Base-by-base conservation (phyloP, 2,888 invertebrate genomes). In the Priocnemis perturbator region DNA sequence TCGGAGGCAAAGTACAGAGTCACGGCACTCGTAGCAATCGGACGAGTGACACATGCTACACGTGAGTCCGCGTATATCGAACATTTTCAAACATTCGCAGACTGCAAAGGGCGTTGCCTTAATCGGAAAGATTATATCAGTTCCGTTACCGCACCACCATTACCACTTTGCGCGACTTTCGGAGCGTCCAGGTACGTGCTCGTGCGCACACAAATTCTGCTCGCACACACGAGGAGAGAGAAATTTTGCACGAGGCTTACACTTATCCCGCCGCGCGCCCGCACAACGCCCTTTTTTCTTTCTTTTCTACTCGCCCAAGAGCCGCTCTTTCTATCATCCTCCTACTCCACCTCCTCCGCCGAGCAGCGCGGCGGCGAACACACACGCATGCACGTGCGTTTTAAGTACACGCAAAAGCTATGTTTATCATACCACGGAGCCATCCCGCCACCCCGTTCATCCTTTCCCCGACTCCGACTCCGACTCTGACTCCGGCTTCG, bases 381-480 rank as follows among this genome's bases (percentile, higher is more conserved):
- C 37, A 37, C 21, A 64, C 44, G 53, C 67, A 68, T 66, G 67
- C 69, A 66, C 56, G 48, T 67, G 69, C 70, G 69, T 74, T 75
- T 78, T 71, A 74, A 75, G 73, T 74, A 71, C 73, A 79, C 75
- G 76, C 79, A 63, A 77, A 67, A 74, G 70, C 69, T 75, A 71
- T 80, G 71, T 81, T 82, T 78, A 82, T 78, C 80, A 77, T 79
- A 75, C 73, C 71, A 65, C 60, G 64, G 62, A 37, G 37, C 11
- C 37, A 59, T 48, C 67, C 58, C 56, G 19, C 20, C 67, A 17
- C 44, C 30, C 37, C 37, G 4, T 57, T 21, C 55, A 19, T 23
- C 21, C 21, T 55, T 20, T 53, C 59, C 55, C 37, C 67, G 56
- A 37, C 4, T 44, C 30, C 61, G 15, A 3, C 21, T 21, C 37